Evolutionary conservation across 2,888 invertebrate genomes (phyloP).

Genomic region (Campopleginae sp.): DNA sequence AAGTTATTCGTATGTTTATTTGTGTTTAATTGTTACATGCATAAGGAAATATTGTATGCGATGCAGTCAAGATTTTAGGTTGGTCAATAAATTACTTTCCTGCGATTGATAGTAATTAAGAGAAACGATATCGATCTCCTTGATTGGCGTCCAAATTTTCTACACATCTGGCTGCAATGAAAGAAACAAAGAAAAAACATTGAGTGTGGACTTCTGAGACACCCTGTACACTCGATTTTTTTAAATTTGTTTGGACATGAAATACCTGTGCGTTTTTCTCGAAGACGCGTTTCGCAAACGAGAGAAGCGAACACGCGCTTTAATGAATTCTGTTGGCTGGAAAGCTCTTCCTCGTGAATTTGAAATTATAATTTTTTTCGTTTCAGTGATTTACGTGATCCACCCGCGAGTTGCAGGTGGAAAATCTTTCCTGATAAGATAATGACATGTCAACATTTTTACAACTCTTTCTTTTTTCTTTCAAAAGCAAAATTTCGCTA

Average conservation of each 20-base stretch:
- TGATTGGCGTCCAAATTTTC: neutral
- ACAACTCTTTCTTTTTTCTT: neutral
- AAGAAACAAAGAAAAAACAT: no score
- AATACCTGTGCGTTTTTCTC: conserved; percentile 64
- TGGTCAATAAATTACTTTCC: conserved; percentile 12
- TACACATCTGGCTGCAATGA: neutral
- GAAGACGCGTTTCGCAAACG: conserved; percentile 54
- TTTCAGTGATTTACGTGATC: conserved; percentile 5
- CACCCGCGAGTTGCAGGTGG: neutral
- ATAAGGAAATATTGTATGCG: neutral
- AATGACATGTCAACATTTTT: neutral
- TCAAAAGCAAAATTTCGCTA: neutral
- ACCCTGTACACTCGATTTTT: neutral
- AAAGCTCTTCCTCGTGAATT: conserved; percentile 30
- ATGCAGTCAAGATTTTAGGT: neutral
- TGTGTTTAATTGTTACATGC: neutral
- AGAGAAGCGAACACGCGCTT: conserved; percentile 42
- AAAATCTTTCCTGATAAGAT: neutral
- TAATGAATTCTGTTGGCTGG: conserved; percentile 54
- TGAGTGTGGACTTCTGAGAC: neutral
- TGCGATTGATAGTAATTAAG: neutral
- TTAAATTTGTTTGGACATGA: conserved; percentile 1
- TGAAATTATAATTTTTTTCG: conserved; percentile 16
- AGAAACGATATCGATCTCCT: neutral
- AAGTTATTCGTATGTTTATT: neutral